Evolutionary conservation across 2,113 vertebrate species (phyloP).

Genomic region (Psilopogon haemacephalus): DNA sequence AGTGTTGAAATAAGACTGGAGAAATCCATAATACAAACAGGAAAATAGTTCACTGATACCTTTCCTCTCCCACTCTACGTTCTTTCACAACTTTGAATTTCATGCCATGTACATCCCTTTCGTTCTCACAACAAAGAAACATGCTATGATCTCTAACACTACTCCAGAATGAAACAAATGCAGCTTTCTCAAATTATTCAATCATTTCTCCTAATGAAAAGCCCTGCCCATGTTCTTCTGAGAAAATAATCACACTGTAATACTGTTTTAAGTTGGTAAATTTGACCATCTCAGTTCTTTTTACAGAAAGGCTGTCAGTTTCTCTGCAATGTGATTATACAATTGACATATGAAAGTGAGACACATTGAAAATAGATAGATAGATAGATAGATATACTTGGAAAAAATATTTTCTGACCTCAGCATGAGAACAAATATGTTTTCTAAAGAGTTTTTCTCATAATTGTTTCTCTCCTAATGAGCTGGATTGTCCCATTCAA

Average conservation of each 20-base stretch:
- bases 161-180: not conserved
- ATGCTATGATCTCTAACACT: not conserved
- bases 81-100: not conserved
- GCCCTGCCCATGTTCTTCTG: not conserved
- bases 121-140: not conserved
- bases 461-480: not conserved
- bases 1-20: not conserved
- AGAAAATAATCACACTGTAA: not conserved
- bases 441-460: not conserved
- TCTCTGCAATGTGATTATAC: not conserved
- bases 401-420: not conserved
- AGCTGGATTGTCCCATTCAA: not conserved
- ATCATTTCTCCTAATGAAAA: not conserved
- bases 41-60: not conserved
- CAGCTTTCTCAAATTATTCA: not conserved
- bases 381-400: not conserved
- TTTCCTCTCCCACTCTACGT: not conserved
- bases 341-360: not conserved
- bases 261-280: not conserved
- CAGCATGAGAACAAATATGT: not conserved
- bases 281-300: not conserved
- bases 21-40: not conserved
- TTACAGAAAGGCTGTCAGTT: not conserved
- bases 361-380: not conserved
- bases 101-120: not conserved